These are phyloP conservation scores for Pangasius djambal DNA, from an alignment of 2,797 vertebrate species.

Conservation along the genomic window DNA sequence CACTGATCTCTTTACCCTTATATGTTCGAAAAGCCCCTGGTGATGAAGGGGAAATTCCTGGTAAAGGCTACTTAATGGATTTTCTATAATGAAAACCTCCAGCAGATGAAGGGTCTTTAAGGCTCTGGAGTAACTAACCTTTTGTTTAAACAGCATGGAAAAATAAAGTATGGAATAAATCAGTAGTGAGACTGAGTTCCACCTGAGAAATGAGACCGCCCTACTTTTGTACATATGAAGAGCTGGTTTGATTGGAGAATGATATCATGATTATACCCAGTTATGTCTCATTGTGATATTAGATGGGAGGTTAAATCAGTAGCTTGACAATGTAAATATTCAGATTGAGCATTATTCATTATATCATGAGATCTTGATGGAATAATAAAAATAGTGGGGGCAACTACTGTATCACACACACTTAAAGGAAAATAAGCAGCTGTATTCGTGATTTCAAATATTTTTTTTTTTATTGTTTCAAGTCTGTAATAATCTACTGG, in stretches of 20 bases:
- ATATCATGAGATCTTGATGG: not conserved
- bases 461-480: not conserved
- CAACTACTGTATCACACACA: not conserved
- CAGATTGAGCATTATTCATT: not conserved
- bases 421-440: not conserved
- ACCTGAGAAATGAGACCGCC: not conserved
- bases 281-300: not conserved
- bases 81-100: constrained; percentile 3
- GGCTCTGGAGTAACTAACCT: not conserved
- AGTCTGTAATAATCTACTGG: not conserved
- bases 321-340: not conserved
- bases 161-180: not conserved
- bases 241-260: not conserved
- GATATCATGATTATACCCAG: not conserved
- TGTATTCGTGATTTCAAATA: not conserved
- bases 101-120: not conserved
- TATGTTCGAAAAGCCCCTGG: not conserved
- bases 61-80: constrained; percentile 10
- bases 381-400: not conserved
- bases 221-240: not conserved
- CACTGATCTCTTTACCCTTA: constrained; percentile 3
- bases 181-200: not conserved
- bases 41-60: constrained; percentile 4
- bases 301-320: not conserved
- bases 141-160: not conserved